Percentiles rank a stretch among this genome's conserved stretches.
phyloP scores from a whole-genome alignment of 1,140 invertebrate genomes.

The Cydia fagiglandana region DNA sequence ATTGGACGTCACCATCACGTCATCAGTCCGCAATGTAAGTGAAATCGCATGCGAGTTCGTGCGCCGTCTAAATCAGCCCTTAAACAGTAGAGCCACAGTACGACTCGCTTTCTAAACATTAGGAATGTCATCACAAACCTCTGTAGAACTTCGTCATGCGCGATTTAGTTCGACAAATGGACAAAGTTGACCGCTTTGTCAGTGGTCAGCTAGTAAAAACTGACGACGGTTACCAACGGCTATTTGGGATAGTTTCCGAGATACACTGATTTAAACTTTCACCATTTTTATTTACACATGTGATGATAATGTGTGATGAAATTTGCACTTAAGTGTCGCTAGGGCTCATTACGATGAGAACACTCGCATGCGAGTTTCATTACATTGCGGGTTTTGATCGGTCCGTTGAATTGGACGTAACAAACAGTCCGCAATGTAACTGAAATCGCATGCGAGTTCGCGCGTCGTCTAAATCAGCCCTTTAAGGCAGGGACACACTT shows the following conservation, averaged over 20 bases:
- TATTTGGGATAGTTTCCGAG: not conserved
- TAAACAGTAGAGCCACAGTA: not conserved
- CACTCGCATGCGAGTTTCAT: no score
- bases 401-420: no score
- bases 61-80: no score
- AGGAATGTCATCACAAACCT: not conserved
- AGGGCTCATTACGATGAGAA: no score
- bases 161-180: constrained; percentile 16
- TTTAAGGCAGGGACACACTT: no score
- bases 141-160: not conserved
- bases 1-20: no score
- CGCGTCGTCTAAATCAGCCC: no score
- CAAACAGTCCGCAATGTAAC: no score
- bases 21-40: no score
- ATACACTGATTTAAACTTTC: not conserved
- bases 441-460: no score
- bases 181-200: not conserved
- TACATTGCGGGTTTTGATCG: no score
- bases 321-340: not conserved
- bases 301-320: not conserved
- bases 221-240: not conserved
- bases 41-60: no score
- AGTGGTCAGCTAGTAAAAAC: constrained; percentile 2
- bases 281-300: not conserved
- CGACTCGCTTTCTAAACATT: not conserved